A percentile compares a stretch with the other conserved stretches of the same genome.
These are phyloP conservation scores for Helicoverpa zea DNA, from an alignment of 1,140 invertebrate species.

Conservation along the genomic window DNA sequence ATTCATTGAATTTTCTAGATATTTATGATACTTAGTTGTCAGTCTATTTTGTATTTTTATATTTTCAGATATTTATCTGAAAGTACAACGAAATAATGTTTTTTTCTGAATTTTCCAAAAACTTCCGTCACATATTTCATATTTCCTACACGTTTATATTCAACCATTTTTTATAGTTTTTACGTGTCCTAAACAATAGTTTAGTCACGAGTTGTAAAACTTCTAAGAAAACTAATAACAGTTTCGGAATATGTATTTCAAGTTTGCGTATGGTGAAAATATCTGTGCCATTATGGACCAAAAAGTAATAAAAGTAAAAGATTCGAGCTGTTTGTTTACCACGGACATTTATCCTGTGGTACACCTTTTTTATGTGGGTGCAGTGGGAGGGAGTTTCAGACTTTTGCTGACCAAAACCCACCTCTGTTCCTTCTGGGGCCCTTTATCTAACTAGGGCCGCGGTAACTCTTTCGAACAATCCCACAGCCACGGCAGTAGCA, in stretches of 20 bases:
- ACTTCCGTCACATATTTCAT: background rate
- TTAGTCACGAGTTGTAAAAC: conserved; percentile 26
- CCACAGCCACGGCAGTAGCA: too few species aligned
- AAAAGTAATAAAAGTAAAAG: too few species aligned
- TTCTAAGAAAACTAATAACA: background rate
- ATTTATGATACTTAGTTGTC: background rate
- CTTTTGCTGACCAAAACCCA: too few species aligned
- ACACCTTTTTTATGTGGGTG: too few species aligned
- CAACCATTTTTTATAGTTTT: background rate
- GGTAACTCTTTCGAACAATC: too few species aligned
- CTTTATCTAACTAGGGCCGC: too few species aligned
- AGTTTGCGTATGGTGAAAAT: background rate
- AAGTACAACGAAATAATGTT: too few species aligned
- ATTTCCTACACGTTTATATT: background rate
- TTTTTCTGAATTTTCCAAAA: conserved; percentile 8
- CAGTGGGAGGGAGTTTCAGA: too few species aligned
- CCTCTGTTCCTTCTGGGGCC: too few species aligned
- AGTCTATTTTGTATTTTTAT: background rate
- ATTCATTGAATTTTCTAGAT: conserved; percentile 1
- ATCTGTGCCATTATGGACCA: too few species aligned
- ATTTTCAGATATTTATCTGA: background rate
- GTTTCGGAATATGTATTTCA: background rate
- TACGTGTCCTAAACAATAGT: conserved; percentile 5
- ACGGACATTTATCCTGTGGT: too few species aligned
- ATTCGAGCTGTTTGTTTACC: too few species aligned